Conservation (phyloP, 2,888 invertebrate species). For the Diachrysia chrysitis region DNA sequence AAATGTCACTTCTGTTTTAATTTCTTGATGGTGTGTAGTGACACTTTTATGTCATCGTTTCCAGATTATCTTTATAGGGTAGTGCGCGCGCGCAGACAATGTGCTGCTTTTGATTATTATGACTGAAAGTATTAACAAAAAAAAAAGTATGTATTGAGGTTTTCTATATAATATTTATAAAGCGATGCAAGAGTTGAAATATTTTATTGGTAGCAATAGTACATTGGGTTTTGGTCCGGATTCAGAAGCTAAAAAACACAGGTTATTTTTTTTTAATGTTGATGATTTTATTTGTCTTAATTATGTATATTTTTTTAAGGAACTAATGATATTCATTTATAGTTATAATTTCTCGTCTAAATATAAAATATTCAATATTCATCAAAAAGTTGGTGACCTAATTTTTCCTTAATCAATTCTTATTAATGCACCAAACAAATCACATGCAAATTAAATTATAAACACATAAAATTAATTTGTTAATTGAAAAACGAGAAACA, state of each 20-base stretch:
- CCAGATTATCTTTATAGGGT: slow-evolving; percentile 35
- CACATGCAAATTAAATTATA: slow-evolving; percentile 10
- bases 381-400: not conserved
- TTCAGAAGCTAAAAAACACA: too few species aligned
- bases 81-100: slow-evolving; percentile 25
- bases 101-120: slow-evolving; percentile 12
- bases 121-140: not conserved
- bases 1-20: slow-evolving; percentile 20
- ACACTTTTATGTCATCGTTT: slow-evolving; percentile 81
- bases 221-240: too few species aligned
- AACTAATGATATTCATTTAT: too few species aligned
- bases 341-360: too few species aligned
- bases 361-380: not conserved
- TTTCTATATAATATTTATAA: too few species aligned
- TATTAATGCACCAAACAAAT: slow-evolving; percentile 6
- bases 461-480: slow-evolving; percentile 33
- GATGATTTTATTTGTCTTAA: too few species aligned
- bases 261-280: too few species aligned
- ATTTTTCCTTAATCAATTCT: not conserved
- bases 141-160: not conserved
- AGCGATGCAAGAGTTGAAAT: too few species aligned
- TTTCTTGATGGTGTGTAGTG: slow-evolving; percentile 24
- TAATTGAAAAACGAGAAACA: slow-evolving; percentile 10
- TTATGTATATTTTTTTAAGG: too few species aligned
- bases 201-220: too few species aligned